A percentile compares a stretch with the other conserved stretches of the same genome.
phyloP scores from a whole-genome alignment of 1,140 invertebrate species.

The Galendromus occidentalis region DNA sequence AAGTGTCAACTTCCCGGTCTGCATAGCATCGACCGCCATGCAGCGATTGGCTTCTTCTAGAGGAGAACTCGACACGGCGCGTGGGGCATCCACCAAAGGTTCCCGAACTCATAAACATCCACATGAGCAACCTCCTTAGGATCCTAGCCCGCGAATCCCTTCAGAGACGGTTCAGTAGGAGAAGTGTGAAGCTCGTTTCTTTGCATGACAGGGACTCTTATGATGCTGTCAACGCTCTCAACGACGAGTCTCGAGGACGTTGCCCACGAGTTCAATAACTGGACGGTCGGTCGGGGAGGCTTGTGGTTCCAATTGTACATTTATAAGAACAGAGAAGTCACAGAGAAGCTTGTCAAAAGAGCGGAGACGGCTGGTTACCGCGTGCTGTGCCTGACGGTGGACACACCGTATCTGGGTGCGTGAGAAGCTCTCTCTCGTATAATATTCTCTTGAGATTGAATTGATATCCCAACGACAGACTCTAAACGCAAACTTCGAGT shows the following conservation, averaged over 20 bases:
- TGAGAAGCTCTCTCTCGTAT: too few relatives aligned
- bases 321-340: conserved; percentile 55
- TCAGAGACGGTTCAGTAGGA: neutral
- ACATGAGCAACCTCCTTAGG: too few relatives aligned
- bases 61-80: conserved; percentile 64
- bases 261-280: conserved; percentile 27
- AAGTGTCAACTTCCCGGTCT: conserved; percentile 53
- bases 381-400: conserved; percentile 71
- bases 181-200: conserved; percentile 40
- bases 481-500: too few relatives aligned
- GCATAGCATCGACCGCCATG: conserved; percentile 76
- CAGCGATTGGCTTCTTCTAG: conserved; percentile 66
- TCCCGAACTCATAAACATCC: neutral
- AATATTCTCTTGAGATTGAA: too few relatives aligned
- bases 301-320: conserved; percentile 83
- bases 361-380: conserved; percentile 66
- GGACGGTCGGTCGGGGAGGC: conserved; percentile 22
- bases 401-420: conserved; percentile 42
- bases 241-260: conserved; percentile 76
- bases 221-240: conserved; percentile 62
- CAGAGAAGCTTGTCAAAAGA: conserved; percentile 45
- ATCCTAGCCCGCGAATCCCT: too few relatives aligned
- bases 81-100: conserved; percentile 35
- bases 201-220: conserved; percentile 45
- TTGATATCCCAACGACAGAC: too few relatives aligned